phyloP scores from a whole-genome alignment of 2,888 invertebrate genomes.

The Mimas tiliae region DNA sequence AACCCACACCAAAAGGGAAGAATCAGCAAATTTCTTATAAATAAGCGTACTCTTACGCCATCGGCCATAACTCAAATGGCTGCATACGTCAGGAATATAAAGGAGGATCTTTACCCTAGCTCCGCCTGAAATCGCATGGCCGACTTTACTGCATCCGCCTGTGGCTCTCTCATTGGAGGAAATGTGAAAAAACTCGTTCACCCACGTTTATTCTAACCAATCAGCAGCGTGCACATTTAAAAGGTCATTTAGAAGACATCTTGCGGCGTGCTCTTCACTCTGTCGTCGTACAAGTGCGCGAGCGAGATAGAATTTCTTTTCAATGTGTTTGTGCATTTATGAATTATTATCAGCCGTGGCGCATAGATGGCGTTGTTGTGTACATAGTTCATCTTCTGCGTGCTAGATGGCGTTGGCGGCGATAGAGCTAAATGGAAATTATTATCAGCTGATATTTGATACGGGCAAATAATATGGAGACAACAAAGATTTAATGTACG shows the following conservation, averaged over 20 bases:
- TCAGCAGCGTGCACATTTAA: conserved; percentile 67
- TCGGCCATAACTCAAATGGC: conserved; percentile 80
- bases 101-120: conserved; percentile 74
- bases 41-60: conserved; percentile 74
- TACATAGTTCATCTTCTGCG: conserved; percentile 54
- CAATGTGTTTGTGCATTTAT: conserved; percentile 54
- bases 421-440: conserved; percentile 36
- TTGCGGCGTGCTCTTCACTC: conserved; percentile 64
- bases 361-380: conserved; percentile 67
- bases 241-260: conserved; percentile 69
- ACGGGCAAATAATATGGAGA: background rate
- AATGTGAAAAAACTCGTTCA: conserved; percentile 62
- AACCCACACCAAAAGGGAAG: conserved; percentile 53
- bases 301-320: conserved; percentile 56
- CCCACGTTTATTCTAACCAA: conserved; percentile 67
- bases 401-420: conserved; percentile 59
- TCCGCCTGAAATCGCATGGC: conserved; percentile 81
- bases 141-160: conserved; percentile 62
- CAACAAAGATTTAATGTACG: conserved; percentile 7
- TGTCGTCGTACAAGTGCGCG: conserved; percentile 60
- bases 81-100: conserved; percentile 81
- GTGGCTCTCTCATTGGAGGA: conserved; percentile 67
- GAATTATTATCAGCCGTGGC: conserved; percentile 38
- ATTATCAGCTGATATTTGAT: conserved; percentile 55
- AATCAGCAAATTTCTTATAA: conserved; percentile 73